phyloP scores from a whole-genome alignment of 92 coral and sea anemone genomes.

The Parazoanthus darwini region DNA sequence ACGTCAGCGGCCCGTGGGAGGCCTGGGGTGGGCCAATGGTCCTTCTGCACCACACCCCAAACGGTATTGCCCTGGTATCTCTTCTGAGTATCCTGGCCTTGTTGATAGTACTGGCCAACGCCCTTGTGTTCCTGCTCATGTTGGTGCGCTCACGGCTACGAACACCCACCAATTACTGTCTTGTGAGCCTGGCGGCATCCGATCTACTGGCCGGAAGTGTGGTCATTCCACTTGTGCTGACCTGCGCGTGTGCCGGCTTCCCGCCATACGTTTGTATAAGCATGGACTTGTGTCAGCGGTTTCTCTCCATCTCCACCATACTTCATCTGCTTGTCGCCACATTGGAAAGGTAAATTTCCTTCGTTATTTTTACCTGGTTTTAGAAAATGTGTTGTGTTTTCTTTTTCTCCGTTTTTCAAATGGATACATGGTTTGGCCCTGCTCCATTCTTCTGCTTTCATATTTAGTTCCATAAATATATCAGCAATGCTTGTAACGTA shows the following conservation, averaged over 20 bases:
- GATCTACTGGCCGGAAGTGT: constrained; percentile 71
- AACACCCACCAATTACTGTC: constrained; percentile 76
- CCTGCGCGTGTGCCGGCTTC: constrained; percentile 44
- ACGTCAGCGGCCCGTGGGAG: constrained; percentile 5
- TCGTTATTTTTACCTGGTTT: not conserved
- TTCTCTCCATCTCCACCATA: constrained; percentile 67
- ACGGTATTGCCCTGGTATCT: constrained; percentile 22
- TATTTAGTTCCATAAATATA: too few species aligned
- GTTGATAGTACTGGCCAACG: constrained; percentile 63
- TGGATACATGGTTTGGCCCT: too few species aligned
- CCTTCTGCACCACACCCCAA: constrained; percentile 38
- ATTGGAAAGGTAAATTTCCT: constrained; percentile 44
- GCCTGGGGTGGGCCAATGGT: constrained; percentile 10
- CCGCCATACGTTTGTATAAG: constrained; percentile 28
- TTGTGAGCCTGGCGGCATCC: constrained; percentile 76
- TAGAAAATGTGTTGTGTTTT: not conserved
- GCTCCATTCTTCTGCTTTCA: too few species aligned
- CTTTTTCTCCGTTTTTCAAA: too few species aligned
- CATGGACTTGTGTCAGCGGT: constrained; percentile 78
- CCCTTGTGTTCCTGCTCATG: constrained; percentile 63
- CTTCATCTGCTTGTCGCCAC: constrained; percentile 82
- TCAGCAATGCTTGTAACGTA: too few species aligned
- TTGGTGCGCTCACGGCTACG: constrained; percentile 55
- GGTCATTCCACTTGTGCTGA: constrained; percentile 66
- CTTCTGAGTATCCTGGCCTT: constrained; percentile 49